These are phyloP conservation scores for Schrankia costaestrigalis DNA, from an alignment of 2,888 invertebrate species.

Conservation along the genomic window DNA sequence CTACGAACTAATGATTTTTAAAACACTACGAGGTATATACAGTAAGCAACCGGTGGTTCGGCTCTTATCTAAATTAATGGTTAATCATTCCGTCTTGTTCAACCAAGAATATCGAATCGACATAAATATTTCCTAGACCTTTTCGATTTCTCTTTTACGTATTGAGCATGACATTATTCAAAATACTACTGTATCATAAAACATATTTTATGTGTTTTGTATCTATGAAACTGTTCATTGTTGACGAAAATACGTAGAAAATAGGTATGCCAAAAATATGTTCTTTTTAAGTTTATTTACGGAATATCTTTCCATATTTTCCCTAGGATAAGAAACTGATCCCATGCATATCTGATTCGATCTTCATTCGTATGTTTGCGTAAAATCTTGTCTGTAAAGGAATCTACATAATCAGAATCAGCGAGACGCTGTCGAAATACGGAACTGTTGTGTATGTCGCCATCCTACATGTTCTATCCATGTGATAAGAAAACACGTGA, in stretches of 20 bases:
- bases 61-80: slow-evolving; percentile 17
- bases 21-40: slow-evolving; percentile 17
- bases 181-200: slow-evolving; percentile 15
- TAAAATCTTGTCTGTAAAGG: slow-evolving; percentile 62
- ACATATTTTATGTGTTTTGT: slow-evolving; percentile 22
- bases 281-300: slow-evolving; percentile 56
- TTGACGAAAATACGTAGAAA: slow-evolving; percentile 26
- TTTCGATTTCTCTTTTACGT: slow-evolving; percentile 20
- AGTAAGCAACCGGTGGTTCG: slow-evolving; percentile 27
- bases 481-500: slow-evolving; percentile 20
- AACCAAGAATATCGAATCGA: too few species aligned
- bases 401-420: slow-evolving; percentile 74
- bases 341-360: slow-evolving; percentile 74
- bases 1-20: slow-evolving; percentile 28
- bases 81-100: too few species aligned
- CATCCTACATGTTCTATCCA: slow-evolving; percentile 28
- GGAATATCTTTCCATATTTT: slow-evolving; percentile 58
- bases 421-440: slow-evolving; percentile 62
- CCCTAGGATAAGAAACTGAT: slow-evolving; percentile 63
- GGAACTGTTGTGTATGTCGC: slow-evolving; percentile 43
- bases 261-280: slow-evolving; percentile 32
- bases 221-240: slow-evolving; percentile 22
- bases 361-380: slow-evolving; percentile 71
- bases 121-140: slow-evolving; percentile 12
- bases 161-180: slow-evolving; percentile 21